These are phyloP conservation scores for Rhynchomys soricoides DNA, from an alignment of 2,113 vertebrate species.

Conservation along the genomic window DNA sequence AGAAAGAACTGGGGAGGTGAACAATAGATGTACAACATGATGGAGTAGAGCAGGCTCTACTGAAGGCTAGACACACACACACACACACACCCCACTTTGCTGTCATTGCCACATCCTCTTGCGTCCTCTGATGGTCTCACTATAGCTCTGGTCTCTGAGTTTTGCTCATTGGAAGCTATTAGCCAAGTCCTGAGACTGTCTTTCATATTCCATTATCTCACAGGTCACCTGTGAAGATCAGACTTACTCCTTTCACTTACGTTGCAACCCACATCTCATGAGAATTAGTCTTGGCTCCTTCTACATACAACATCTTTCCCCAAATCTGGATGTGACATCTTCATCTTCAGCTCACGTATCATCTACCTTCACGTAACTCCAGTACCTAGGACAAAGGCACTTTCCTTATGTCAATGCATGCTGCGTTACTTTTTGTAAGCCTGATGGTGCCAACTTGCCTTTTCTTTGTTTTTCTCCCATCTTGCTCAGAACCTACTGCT, in stretches of 20 bases:
- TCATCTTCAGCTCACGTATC: neutral
- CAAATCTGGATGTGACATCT: neutral
- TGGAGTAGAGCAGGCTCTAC: neutral
- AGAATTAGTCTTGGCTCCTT: neutral
- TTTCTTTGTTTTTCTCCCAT: neutral
- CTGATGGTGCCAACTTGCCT: neutral
- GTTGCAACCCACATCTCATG: neutral
- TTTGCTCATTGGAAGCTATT: neutral
- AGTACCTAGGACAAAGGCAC: neutral
- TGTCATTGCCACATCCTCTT: neutral
- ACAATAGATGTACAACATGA: neutral
- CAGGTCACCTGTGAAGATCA: neutral
- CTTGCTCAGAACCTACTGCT: neutral
- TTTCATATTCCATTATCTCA: neutral
- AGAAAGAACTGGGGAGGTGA: neutral
- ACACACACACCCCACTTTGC: no score
- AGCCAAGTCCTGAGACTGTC: neutral
- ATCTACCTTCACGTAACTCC: neutral
- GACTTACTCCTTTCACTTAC: neutral
- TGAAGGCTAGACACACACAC: neutral
- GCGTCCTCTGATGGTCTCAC: neutral
- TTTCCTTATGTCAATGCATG: neutral
- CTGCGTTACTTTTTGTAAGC: neutral
- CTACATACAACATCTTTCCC: neutral
- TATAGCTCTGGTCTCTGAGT: neutral